These are phyloP conservation scores for Lithophane socia DNA, from an alignment of 2,888 invertebrate species.

Conservation along the genomic window DNA sequence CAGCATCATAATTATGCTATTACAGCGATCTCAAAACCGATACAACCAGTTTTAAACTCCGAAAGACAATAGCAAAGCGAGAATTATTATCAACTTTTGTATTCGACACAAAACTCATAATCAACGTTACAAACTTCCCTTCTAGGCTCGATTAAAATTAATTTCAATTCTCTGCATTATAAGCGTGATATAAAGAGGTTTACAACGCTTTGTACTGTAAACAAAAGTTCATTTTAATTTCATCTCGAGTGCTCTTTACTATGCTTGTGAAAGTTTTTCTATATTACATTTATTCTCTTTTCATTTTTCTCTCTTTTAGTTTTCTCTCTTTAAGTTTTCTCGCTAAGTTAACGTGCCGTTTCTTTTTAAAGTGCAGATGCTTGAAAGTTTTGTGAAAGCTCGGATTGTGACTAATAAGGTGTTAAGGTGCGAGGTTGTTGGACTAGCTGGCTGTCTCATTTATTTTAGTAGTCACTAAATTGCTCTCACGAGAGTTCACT, in stretches of 20 bases:
- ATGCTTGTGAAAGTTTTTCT: slow-evolving; percentile 55
- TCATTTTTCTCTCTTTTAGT: slow-evolving; percentile 52
- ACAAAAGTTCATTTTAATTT: slow-evolving; percentile 76
- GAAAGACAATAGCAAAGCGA: slow-evolving; percentile 10
- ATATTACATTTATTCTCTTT: slow-evolving; percentile 42
- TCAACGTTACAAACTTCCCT: slow-evolving; percentile 5
- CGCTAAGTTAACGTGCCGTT: slow-evolving; percentile 49
- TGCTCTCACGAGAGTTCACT: neutral
- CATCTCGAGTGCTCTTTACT: slow-evolving; percentile 64
- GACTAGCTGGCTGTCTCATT: slow-evolving; percentile 8
- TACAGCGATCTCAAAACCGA: neutral
- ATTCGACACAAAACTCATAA: slow-evolving; percentile 31
- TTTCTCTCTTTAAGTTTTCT: slow-evolving; percentile 48
- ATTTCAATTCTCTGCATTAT: slow-evolving; percentile 28
- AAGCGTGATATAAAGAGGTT: slow-evolving; percentile 42
- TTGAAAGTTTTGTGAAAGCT: slow-evolving; percentile 43
- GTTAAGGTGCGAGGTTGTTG: slow-evolving; percentile 22
- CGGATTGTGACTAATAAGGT: slow-evolving; percentile 53
- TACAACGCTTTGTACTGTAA: slow-evolving; percentile 68
- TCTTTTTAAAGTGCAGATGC: slow-evolving; percentile 52
- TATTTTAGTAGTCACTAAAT: slow-evolving; percentile 19
- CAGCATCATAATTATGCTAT: neutral
- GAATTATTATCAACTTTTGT: slow-evolving; percentile 21
- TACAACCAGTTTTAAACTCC: slow-evolving; percentile 4
- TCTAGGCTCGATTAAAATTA: slow-evolving; percentile 46